A percentile compares a stretch with the other conserved stretches of the same genome.
These are phyloP conservation scores for Centruroides vittatus DNA, from an alignment of 1,140 invertebrate species.

Conservation along the genomic window DNA sequence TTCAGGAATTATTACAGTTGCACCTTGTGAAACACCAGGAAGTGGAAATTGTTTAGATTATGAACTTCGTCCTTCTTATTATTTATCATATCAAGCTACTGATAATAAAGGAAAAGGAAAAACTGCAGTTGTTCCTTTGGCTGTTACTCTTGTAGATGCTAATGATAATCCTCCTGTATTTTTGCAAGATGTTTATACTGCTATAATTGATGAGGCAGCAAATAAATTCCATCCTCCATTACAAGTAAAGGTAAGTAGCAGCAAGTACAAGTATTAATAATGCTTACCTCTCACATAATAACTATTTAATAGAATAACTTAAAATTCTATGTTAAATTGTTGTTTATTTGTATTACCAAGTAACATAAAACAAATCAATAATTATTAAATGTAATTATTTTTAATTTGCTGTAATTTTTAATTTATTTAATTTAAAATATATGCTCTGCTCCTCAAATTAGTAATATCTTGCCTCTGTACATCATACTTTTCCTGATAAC, in stretches of 20 bases:
- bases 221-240: conserved; percentile 51
- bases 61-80: conserved; percentile 66
- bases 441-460: no score
- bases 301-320: no score
- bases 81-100: conserved; percentile 68
- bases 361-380: no score
- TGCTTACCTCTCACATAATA: no score
- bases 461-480: no score
- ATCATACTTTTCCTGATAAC: no score
- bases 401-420: no score
- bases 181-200: conserved; percentile 50
- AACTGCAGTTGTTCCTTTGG: conserved; percentile 58
- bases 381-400: no score
- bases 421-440: no score
- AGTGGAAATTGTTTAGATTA: conserved; percentile 62
- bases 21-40: conserved; percentile 49
- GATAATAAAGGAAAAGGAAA: conserved; percentile 67
- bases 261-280: no score
- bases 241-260: conserved; percentile 23
- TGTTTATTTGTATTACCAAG: no score
- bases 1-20: conserved; percentile 67
- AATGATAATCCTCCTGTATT: conserved; percentile 79
- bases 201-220: conserved; percentile 59
- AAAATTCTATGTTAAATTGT: no score
- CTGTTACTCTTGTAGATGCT: conserved; percentile 58